Evolutionary conservation across 2,113 vertebrate species (phyloP), one percentile per base, ranked within the genome.

Genomic region (Pelvicachromis taeniatus): DNA sequence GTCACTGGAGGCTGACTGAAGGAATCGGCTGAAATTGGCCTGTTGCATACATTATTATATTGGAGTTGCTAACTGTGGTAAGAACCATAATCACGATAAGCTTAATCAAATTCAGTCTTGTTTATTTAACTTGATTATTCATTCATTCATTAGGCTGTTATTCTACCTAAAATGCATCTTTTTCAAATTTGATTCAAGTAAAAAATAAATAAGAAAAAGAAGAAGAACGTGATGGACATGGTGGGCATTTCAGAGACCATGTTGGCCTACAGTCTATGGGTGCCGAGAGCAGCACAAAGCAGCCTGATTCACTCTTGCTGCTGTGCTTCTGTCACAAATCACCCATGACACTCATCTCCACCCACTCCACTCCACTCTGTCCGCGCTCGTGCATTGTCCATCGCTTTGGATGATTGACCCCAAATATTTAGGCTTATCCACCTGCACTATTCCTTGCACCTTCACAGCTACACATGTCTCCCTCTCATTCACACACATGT

Each of bases 211-310:
- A 45, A 17, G 9, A 45, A 45, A 45, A 40, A 42, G 13, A 70
- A 8, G 63, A 70, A 45, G 13, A 7, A 68, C 1, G 0, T 2
- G 3, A n/a, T 1, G 48, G 13, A 68, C 1, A 0, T 2, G 3
- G 38, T 1, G 48, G 48, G 14, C 14, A 50, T 16, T 1, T 48
- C 16, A 17, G 16, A 50, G 7, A 8, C 16, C 16, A 7, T 50
- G 63, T 9, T 6, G 38, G 16, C 17, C 17, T 4, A 9, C 40
- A 70, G 40, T 40, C 26, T 50, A 16, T 17, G 14, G 45, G 45
- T 17, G 1, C 14, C 3, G 45, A 50, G 14, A 50, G 7, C 16
- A 17, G 14, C 14, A 40, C 45, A 14, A 4, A 70, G 65, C 21
- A 70, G 48, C 65, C 14, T 17, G 14, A 70, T 23, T 48, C 19